A percentile compares a stretch with the other conserved stretches of the same genome.
Evolutionary conservation across 2,888 invertebrate species (phyloP).

Genomic region (Pedicia rivosa): DNA sequence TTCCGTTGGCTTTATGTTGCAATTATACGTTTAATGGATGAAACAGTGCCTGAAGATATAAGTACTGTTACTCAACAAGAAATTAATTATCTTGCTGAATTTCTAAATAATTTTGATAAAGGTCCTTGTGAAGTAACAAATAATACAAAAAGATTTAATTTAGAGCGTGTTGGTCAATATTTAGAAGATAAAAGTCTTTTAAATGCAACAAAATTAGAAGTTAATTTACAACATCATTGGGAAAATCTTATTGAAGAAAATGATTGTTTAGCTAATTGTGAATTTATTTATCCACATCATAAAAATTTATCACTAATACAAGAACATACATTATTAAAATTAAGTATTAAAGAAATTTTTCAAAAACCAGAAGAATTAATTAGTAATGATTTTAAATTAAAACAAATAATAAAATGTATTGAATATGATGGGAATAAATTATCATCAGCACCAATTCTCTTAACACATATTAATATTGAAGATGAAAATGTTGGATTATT

Average conservation of each 20-base stretch:
- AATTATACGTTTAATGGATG: constrained; percentile 68
- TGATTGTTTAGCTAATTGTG: constrained; percentile 50
- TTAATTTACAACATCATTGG: constrained; percentile 56
- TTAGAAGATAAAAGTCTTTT: constrained; percentile 58
- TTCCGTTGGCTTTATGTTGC: constrained; percentile 83
- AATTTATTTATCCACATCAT: constrained; percentile 58
- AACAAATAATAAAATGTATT: constrained; percentile 37
- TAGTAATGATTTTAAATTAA: constrained; percentile 41
- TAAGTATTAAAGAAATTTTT: constrained; percentile 50
- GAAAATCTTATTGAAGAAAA: constrained; percentile 58
- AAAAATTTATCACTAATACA: constrained; percentile 64
- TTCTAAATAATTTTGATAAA: constrained; percentile 68
- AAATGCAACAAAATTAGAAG: constrained; percentile 41
- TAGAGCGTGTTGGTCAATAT: constrained; percentile 86
- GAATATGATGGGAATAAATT: constrained; percentile 10
- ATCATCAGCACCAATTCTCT: neutral
- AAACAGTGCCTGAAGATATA: constrained; percentile 67
- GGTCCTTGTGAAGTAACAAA: constrained; percentile 16
- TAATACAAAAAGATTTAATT: constrained; percentile 46
- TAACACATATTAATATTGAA: constrained; percentile 1
- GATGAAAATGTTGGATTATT: constrained; percentile 35
- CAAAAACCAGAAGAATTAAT: constrained; percentile 46
- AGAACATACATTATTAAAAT: constrained; percentile 54
- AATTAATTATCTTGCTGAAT: constrained; percentile 78
- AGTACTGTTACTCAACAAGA: constrained; percentile 79